Evolutionary conservation across 2,113 vertebrate species (phyloP), one percentile per base, ranked within the genome.

Genomic region (Sylvietta virens): DNA sequence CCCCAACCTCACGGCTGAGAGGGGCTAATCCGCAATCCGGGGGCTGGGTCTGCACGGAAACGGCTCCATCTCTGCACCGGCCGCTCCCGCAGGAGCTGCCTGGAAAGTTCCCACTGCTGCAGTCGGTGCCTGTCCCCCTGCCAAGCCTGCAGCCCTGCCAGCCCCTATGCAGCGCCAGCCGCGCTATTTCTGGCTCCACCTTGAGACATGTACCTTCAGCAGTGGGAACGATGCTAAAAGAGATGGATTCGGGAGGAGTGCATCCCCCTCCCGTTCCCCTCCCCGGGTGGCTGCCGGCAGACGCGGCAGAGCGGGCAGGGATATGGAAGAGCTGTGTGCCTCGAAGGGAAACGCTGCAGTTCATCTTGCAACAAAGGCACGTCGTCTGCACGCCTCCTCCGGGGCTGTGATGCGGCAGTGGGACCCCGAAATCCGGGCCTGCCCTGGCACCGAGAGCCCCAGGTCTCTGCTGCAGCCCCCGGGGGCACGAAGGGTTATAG

Each of bases 101-200:
- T 97, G 91, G 94, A 94, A 95, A 62, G 83, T 94, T 96, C 94
- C 95, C 88, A 67, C 37, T 92, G 95, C 95, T 95, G 95, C 94
- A 94, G 92, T 93, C 57, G 33, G 31, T 88, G 80, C 53, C 94
- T 95, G 92, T 94, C 81, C 92, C 92, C 92, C 89, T 95, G 95
- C 94, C 95, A 95, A 94, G 62, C 81, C 95, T 72, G 92, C 96
- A 96, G 94, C 92, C 94, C 85, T 85, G 86, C 83, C 93, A 92
- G 89, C 73, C 89, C 86, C 72, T 39, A 37, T 76, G 95, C 96
- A 88, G 94, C 66, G 7, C 91, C 65, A 83, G 94, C 81, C 53
- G 33, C 16, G 85, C 95, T 97, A 95, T 97, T 97, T 97, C 94
- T 95, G 96, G 92, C 95, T 97, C 93, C 96, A 97, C 95, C 96